Conservation (phyloP, 2,888 invertebrate species). For the Ochropacha duplaris region DNA sequence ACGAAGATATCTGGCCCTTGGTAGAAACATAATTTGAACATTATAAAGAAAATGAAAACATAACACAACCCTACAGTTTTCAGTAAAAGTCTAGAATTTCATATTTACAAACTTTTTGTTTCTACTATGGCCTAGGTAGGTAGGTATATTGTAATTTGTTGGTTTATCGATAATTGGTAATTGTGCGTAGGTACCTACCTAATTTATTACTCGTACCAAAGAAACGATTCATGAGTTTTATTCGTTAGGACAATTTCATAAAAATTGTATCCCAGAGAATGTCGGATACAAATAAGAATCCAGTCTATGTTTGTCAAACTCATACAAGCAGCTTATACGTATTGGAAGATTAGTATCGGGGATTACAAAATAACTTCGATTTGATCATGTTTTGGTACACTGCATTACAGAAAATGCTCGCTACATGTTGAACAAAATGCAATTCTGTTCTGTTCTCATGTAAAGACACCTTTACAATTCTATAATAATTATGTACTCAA, state of each 20-base stretch:
- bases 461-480: not conserved
- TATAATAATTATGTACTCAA: not conserved
- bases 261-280: not conserved
- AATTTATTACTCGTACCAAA: too few relatives aligned
- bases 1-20: too few relatives aligned
- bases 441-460: not conserved
- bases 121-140: too few relatives aligned
- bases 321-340: not conserved
- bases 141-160: too few relatives aligned
- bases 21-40: conserved; percentile 7
- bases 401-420: not conserved
- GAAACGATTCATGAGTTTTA: not conserved
- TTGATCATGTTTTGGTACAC: not conserved
- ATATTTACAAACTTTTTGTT: too few relatives aligned
- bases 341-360: not conserved
- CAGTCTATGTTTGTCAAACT: not conserved
- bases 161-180: too few relatives aligned
- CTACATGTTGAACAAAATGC: not conserved
- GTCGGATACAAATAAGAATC: not conserved
- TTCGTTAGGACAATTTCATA: not conserved
- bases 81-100: too few relatives aligned
- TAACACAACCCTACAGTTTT: too few relatives aligned
- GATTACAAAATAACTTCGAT: not conserved
- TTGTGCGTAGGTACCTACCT: too few relatives aligned
- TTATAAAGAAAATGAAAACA: not conserved